Evolutionary conservation across 2,797 vertebrate species (phyloP), one percentile per base, ranked within the genome.

Genomic region (Cyprinella venusta): DNA sequence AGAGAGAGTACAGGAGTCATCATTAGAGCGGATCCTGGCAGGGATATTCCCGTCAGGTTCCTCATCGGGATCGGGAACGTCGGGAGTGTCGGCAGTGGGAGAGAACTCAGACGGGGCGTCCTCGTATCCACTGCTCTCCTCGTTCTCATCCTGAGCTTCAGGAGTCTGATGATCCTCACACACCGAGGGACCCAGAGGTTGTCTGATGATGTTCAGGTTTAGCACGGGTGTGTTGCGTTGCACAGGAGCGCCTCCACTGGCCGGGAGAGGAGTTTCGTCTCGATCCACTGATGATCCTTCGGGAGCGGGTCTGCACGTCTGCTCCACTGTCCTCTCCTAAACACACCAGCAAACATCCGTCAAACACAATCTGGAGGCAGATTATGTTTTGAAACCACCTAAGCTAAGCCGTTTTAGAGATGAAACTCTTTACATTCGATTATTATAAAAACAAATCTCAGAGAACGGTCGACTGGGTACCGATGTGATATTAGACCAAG

Each of bases 1-100:
- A 86, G 93, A 95, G 85, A 95, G 38, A 59, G 91, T 1, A 18
- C 95, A 95, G 7, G 13, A 33, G 0, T 94, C 93, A 76, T 69
- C 72, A 24, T 10, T 88, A 81, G 75, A 80, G 33, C 19, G 18
- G n/a, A 10, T 90, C 45, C 3, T 16, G 36, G 61, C 5, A 56
- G 45, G 13, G 13, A 1, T 48, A 0, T 48, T 80, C 36, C 15
- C 45, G 12, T 74, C 75, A 0, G 6, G 18, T 61, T 77, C 84
- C 4, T 50, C 4, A 12, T 5, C 16, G 16, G 19, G 4, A 4
- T 81, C 78, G 0, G 87, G 38, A 40, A 2, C 8, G 8, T 86
- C 85, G 4, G 87, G 83, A 68, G 87, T 86, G 50, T 78, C 78
- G 1, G 87, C 36, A 2, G 42, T 54, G 26, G 83, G 83, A 1